Conservation (phyloP, 2,888 invertebrate genomes). For the Criorhina ranunculi region DNA sequence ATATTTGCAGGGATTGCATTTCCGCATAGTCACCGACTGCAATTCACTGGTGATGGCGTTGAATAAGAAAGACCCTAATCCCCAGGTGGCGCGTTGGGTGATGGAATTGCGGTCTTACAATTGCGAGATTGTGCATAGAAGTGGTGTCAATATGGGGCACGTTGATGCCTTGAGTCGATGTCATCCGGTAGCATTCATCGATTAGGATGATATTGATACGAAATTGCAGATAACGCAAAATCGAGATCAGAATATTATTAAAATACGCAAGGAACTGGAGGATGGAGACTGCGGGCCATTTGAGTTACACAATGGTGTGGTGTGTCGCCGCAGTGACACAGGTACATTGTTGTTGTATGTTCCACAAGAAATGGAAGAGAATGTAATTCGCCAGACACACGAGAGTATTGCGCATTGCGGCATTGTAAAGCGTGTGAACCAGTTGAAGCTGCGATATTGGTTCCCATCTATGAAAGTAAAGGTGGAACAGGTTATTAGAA, state of each 20-base stretch:
- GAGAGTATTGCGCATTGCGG: constrained; percentile 30
- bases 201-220: constrained; percentile 10
- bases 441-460: constrained; percentile 81
- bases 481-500: constrained; percentile 81
- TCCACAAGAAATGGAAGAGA: constrained; percentile 23
- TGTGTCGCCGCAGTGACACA: no score
- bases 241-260: background rate
- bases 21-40: constrained; percentile 12
- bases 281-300: no score
- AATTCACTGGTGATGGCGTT: constrained; percentile 4
- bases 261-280: no score
- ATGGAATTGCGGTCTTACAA: constrained; percentile 26
- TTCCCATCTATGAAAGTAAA: constrained; percentile 82
- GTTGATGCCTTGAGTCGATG: constrained; percentile 30
- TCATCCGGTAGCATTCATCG: no score
- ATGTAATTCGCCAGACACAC: constrained; percentile 18
- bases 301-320: no score
- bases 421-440: constrained; percentile 33
- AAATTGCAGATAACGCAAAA: constrained; percentile 17
- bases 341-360: constrained; percentile 26
- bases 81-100: constrained; percentile 9
- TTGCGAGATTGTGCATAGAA: constrained; percentile 29
- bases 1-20: constrained; percentile 21
- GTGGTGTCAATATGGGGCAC: constrained; percentile 31
- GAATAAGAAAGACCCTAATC: constrained; percentile 25